These are phyloP conservation scores for Thalpophila matura DNA, from an alignment of 2,888 invertebrate species.

Conservation along the genomic window DNA sequence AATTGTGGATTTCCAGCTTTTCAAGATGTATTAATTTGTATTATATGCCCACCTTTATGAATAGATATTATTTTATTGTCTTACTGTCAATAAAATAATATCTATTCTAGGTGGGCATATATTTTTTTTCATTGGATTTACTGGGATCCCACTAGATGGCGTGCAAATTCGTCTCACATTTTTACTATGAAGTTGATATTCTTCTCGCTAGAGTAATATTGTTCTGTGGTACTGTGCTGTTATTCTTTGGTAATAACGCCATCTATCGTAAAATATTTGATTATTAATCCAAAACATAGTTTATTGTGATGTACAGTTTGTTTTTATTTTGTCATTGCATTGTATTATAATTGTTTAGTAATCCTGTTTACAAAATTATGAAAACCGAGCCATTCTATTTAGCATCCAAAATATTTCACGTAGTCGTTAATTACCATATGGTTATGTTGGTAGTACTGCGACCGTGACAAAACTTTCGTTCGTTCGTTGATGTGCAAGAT, in stretches of 20 bases:
- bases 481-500: slow-evolving; percentile 76
- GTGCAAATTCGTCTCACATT: no score
- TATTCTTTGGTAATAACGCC: slow-evolving; percentile 49
- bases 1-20: no score
- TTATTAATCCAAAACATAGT: not conserved
- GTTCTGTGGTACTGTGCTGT: slow-evolving; percentile 1
- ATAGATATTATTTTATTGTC: no score
- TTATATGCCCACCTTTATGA: no score
- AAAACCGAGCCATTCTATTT: not conserved
- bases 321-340: not conserved
- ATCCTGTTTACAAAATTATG: not conserved
- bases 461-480: slow-evolving; percentile 84
- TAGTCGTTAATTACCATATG: slow-evolving; percentile 50
- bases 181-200: no score
- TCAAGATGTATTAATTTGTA: no score
- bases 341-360: not conserved
- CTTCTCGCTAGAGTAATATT: not conserved
- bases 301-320: no score
- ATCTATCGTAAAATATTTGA: slow-evolving; percentile 56
- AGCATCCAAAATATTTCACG: slow-evolving; percentile 14
- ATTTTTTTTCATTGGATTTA: no score
- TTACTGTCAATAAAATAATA: no score
- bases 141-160: no score
- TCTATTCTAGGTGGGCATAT: no score
- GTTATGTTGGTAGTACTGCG: slow-evolving; percentile 74